Conservation (phyloP, 1,140 invertebrate species). For the Dreissena polymorpha region DNA sequence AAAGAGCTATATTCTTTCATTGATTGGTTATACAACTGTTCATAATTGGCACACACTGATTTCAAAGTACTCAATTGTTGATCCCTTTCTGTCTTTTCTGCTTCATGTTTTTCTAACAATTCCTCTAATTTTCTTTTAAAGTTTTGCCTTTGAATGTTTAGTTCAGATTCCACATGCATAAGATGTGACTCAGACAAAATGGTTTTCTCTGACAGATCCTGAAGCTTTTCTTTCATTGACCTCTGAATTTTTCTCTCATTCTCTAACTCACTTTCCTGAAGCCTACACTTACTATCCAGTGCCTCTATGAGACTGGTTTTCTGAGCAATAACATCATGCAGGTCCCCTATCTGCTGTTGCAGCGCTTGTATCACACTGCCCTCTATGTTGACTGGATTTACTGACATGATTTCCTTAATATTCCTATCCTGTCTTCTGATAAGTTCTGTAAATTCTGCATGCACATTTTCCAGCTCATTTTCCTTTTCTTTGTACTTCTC, state of each 20-base stretch:
- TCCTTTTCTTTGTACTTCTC: constrained; percentile 69
- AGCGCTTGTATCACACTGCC: constrained; percentile 75
- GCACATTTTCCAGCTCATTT: constrained; percentile 66
- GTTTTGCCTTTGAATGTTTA: constrained; percentile 85
- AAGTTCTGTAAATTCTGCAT: constrained; percentile 73
- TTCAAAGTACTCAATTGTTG: constrained; percentile 78
- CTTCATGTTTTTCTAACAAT: constrained; percentile 73
- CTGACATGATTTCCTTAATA: constrained; percentile 73
- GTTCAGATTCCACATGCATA: constrained; percentile 85
- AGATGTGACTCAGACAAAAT: constrained; percentile 90
- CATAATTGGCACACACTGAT: constrained; percentile 66
- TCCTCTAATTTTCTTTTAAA: constrained; percentile 81
- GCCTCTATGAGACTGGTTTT: constrained; percentile 75
- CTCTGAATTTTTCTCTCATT: constrained; percentile 68
- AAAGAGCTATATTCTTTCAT: constrained; percentile 69
- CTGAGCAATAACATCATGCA: constrained; percentile 73
- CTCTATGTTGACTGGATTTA: constrained; percentile 72
- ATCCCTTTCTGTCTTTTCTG: constrained; percentile 80
- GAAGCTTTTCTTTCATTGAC: constrained; percentile 74
- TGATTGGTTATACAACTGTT: constrained; percentile 71
- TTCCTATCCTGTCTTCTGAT: constrained; percentile 74
- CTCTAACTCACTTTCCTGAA: constrained; percentile 71
- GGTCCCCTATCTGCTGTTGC: constrained; percentile 75
- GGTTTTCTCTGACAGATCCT: constrained; percentile 87
- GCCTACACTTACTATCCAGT: constrained; percentile 69